Evolutionary conservation across 1,140 invertebrate species (phyloP), one percentile per base, ranked within the genome.

Genomic region (Apis cerana): DNA sequence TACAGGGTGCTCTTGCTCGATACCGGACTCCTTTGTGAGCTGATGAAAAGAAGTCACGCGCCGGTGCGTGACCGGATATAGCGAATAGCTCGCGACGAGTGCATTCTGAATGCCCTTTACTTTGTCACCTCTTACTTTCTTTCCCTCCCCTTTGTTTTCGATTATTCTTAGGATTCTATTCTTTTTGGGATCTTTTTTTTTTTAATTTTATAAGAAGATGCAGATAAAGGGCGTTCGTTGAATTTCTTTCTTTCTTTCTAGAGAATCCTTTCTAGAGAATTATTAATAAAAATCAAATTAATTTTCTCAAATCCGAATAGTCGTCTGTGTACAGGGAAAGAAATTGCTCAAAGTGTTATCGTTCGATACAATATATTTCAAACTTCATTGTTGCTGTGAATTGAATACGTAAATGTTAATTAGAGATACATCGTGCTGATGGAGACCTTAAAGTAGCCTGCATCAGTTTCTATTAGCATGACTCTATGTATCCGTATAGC

Each of bases 21-120:
- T 65, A n/a, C 58, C 61, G 54, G 54, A 17, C 21, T 74, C 80
- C 87, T 85, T 88, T 88, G 87, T 88, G 79, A 88, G 69, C 84
- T 79, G 80, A 80, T 88, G 83, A 88, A 88, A 88, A 86, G 86
- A 85, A 88, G 87, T 89, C 87, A 89, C 88, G 88, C 87, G 86
- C 52, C 43, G 43, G 75, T 71, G 86, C 88, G 88, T 86, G 88
- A 88, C 83, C 77, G 86, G 84, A 88, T 88, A 88, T 88, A 87
- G 80, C 58, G 75, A 67, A 76, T 74, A 58, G 56, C 65, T 70
- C 59, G 56, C 75, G 85, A 79, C 85, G 88, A 91, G 89, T 90
- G 91, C 88, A 91, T 89, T 89, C 87, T 84, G 89, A 89, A 88
- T 82, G 83, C 77, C 76, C 81, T 74, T 82, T 80, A 82, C 86